Evolutionary conservation across 1,140 invertebrate genomes (phyloP).

Genomic region (Hormaphis cornu): DNA sequence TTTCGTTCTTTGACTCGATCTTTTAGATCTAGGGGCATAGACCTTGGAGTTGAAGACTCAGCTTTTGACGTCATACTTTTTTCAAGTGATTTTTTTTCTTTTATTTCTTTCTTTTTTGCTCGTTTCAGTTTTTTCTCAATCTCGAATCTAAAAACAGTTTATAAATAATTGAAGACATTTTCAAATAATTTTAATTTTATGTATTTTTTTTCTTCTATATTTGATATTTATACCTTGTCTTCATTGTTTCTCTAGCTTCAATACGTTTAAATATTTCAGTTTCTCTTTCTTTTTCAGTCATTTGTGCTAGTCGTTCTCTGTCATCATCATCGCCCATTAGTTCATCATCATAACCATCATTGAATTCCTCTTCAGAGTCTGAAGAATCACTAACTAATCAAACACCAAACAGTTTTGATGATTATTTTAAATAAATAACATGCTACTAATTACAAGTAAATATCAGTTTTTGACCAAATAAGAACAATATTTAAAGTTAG

Average conservation of each 20-base stretch:
- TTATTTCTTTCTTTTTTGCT: slow-evolving; percentile 71
- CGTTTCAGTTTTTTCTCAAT: slow-evolving; percentile 88
- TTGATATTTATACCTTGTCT: slow-evolving; percentile 55
- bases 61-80: slow-evolving; percentile 44
- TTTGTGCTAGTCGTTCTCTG: slow-evolving; percentile 71
- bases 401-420: neutral
- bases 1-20: slow-evolving; percentile 79
- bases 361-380: slow-evolving; percentile 58
- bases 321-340: slow-evolving; percentile 96
- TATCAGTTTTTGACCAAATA: no score
- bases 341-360: slow-evolving; percentile 88
- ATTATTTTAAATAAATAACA: neutral
- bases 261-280: slow-evolving; percentile 94
- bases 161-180: neutral
- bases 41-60: slow-evolving; percentile 40
- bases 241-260: slow-evolving; percentile 84
- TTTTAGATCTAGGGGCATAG: slow-evolving; percentile 53
- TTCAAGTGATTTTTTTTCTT: slow-evolving; percentile 51
- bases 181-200: neutral
- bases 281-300: slow-evolving; percentile 95
- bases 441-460: neutral
- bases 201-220: no score
- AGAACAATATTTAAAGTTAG: no score
- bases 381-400: slow-evolving; percentile 40
- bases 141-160: slow-evolving; percentile 64